These are phyloP conservation scores for Seira sanloemensis DNA, from an alignment of 2,888 invertebrate species.

Conservation along the genomic window DNA sequence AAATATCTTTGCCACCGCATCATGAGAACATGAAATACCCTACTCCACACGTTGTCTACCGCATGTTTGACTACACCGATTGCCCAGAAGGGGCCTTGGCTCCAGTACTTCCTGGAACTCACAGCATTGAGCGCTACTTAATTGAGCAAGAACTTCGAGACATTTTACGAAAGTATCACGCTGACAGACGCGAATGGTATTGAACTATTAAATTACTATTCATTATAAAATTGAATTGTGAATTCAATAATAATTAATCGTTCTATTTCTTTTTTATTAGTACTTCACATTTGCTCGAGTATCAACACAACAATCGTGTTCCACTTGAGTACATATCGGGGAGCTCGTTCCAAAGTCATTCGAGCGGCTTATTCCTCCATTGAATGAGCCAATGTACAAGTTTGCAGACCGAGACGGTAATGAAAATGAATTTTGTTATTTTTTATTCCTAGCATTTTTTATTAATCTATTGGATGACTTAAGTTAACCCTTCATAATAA, in stretches of 20 bases:
- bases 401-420: conserved; percentile 92
- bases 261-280: conserved; percentile 75
- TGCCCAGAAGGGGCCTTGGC: conserved; percentile 90
- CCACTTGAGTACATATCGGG: conserved; percentile 97
- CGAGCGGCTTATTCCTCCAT: conserved; percentile 86
- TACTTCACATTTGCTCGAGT: conserved; percentile 92
- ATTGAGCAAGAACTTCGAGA: conserved; percentile 98
- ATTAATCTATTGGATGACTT: conserved; percentile 3
- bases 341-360: conserved; percentile 95
- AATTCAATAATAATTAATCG: neutral
- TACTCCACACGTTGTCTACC: conserved; percentile 94
- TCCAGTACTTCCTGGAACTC: conserved; percentile 89
- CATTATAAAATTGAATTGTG: neutral
- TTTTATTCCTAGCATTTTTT: neutral
- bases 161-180: conserved; percentile 90
- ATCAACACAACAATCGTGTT: conserved; percentile 94
- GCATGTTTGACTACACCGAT: conserved; percentile 99
- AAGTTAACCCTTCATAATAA: too few relatives aligned
- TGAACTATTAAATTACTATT: too few relatives aligned
- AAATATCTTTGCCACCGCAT: conserved; percentile 94
- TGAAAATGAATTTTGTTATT: conserved; percentile 73
- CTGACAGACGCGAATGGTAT: conserved; percentile 95
- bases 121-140: conserved; percentile 97
- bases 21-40: conserved; percentile 93
- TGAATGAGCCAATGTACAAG: conserved; percentile 90